Conservation (phyloP, 2,797 vertebrate species). For the Darevskia nairensis region DNA sequence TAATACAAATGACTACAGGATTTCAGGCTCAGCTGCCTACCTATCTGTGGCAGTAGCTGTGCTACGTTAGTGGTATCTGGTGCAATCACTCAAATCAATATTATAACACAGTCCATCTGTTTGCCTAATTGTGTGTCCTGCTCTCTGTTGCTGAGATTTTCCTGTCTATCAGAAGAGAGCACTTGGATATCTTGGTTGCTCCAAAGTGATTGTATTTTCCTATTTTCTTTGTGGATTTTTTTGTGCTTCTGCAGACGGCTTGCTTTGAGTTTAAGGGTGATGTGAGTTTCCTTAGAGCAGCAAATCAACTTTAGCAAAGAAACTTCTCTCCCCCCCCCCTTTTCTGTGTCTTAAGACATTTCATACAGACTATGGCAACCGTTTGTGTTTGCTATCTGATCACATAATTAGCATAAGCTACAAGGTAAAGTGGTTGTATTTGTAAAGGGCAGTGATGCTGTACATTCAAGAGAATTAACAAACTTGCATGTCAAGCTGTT, state of each 20-base stretch:
- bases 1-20: slow-evolving; percentile 80
- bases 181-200: slow-evolving; percentile 56
- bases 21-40: slow-evolving; percentile 81
- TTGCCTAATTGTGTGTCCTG: slow-evolving; percentile 50
- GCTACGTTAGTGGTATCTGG: slow-evolving; percentile 63
- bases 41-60: slow-evolving; percentile 66
- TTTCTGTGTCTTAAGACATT: slow-evolving; percentile 62
- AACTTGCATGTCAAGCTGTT: slow-evolving; percentile 57
- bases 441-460: slow-evolving; percentile 53
- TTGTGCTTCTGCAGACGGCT: slow-evolving; percentile 58
- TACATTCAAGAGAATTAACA: slow-evolving; percentile 50
- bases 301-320: slow-evolving; percentile 69
- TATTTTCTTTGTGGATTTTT: slow-evolving; percentile 37
- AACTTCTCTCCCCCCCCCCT: not conserved
- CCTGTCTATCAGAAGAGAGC: slow-evolving; percentile 52
- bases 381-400: slow-evolving; percentile 70
- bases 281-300: slow-evolving; percentile 61
- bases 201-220: slow-evolving; percentile 21
- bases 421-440: slow-evolving; percentile 59
- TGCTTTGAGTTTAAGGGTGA: slow-evolving; percentile 45
- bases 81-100: slow-evolving; percentile 66
- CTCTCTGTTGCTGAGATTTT: slow-evolving; percentile 48
- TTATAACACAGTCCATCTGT: slow-evolving; percentile 61
- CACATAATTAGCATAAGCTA: slow-evolving; percentile 71
- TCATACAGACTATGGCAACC: slow-evolving; percentile 66